A percentile compares a stretch with the other conserved stretches of the same genome.
These are phyloP conservation scores for Ellobium chinense DNA, from an alignment of 2,888 invertebrate genomes.

Conservation along the genomic window DNA sequence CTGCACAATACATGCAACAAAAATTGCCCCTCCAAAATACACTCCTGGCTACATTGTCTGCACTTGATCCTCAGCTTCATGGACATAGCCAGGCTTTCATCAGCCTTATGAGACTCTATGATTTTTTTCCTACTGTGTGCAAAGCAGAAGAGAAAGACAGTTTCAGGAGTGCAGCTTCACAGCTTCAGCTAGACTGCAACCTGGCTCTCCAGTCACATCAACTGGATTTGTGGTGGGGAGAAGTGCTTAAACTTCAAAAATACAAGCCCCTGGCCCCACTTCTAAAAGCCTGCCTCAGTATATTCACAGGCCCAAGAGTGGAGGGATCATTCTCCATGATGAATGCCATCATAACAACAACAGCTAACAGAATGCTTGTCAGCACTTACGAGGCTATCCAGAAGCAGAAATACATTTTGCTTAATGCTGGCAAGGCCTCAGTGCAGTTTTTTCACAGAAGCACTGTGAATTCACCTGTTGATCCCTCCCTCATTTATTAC, in stretches of 20 bases:
- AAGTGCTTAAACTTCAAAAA: neutral
- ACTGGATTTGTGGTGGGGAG: neutral
- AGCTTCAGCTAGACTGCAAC: neutral
- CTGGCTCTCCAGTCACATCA: neutral
- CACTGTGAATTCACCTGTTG: neutral
- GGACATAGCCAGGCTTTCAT: neutral
- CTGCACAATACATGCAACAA: neutral
- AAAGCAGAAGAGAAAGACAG: neutral
- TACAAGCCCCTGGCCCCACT: neutral
- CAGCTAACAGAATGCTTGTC: neutral
- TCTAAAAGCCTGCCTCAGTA: neutral
- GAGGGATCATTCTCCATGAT: neutral
- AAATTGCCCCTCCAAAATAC: neutral
- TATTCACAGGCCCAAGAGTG: conserved; percentile 8
- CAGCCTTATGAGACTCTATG: neutral
- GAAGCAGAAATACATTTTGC: neutral
- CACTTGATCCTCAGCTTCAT: neutral
- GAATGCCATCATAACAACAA: neutral
- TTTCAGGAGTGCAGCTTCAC: neutral
- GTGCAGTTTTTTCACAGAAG: neutral
- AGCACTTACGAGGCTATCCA: neutral
- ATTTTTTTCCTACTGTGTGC: neutral
- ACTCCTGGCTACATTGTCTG: neutral
- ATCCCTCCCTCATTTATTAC: neutral
- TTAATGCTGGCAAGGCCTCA: neutral